These are phyloP conservation scores for Porites cylindrica DNA, from an alignment of 92 coral and sea anemone genomes.

Conservation along the genomic window DNA sequence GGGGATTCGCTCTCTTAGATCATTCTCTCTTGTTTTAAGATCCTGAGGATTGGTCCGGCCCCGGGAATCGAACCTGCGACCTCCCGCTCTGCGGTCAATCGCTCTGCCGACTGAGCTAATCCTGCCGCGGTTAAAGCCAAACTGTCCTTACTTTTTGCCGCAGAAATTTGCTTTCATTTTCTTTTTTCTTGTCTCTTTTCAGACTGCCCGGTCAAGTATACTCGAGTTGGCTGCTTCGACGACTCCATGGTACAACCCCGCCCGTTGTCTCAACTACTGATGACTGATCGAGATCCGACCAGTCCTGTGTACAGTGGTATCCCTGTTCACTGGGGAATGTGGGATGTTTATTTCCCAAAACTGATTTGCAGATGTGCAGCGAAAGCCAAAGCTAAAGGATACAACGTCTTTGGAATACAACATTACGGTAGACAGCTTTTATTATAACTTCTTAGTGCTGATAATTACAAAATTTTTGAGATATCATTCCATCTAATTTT, in stretches of 20 bases:
- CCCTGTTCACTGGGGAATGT: slow-evolving; percentile 45
- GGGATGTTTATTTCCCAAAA: slow-evolving; percentile 57
- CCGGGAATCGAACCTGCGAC: no score
- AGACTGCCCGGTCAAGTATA: slow-evolving; percentile 42
- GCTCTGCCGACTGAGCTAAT: no score
- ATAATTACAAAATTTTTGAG: background rate
- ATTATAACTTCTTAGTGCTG: background rate
- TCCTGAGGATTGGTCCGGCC: no score
- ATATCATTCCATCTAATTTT: no score
- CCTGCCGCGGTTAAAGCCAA: no score
- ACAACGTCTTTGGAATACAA: slow-evolving; percentile 63
- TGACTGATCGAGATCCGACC: slow-evolving; percentile 68
- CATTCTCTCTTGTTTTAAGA: no score
- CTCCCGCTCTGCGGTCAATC: no score
- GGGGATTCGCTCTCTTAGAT: no score
- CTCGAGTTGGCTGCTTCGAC: slow-evolving; percentile 59
- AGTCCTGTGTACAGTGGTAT: slow-evolving; percentile 50
- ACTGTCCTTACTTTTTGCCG: no score
- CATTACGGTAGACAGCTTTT: slow-evolving; percentile 44
- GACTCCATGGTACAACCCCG: slow-evolving; percentile 57
- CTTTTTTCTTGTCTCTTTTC: background rate
- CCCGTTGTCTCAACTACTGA: slow-evolving; percentile 58
- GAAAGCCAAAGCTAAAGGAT: slow-evolving; percentile 52
- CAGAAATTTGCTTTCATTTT: no score
- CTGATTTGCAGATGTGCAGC: slow-evolving; percentile 61